Evolutionary conservation across 2,113 vertebrate species (phyloP).

Genomic region (Pyrgilauda ruficollis): DNA sequence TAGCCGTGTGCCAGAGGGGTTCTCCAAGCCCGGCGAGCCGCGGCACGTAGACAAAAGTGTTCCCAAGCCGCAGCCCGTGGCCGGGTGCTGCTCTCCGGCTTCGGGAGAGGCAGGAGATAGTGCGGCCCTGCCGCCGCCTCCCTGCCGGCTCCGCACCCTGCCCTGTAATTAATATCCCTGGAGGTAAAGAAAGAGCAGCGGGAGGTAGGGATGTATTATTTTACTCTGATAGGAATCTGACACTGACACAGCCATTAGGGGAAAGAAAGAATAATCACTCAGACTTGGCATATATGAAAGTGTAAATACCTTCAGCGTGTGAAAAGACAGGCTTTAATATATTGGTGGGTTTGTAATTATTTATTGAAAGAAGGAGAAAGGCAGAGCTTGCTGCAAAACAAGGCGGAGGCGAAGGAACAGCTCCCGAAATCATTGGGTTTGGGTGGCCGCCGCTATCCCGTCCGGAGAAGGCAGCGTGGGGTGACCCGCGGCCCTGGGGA

Average conservation of each 20-base stretch:
- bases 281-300: background rate
- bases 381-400: background rate
- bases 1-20: background rate
- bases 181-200: conserved; percentile 31
- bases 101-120: background rate
- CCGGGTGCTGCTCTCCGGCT: background rate
- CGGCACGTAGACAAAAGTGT: background rate
- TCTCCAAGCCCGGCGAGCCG: background rate
- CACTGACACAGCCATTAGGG: conserved; percentile 46
- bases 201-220: conserved; percentile 42
- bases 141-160: background rate
- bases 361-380: background rate
- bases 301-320: background rate
- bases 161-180: conserved; percentile 23
- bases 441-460: background rate
- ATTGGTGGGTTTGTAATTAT: conserved; percentile 1
- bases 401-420: background rate
- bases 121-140: background rate
- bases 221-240: conserved; percentile 49
- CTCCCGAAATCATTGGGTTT: background rate
- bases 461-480: background rate
- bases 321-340: conserved; percentile 12
- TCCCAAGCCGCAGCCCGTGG: background rate
- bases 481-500: background rate
- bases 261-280: conserved; percentile 54